Conservation (phyloP, 53 echinoderm and acorn worm species). For the Temnopleurus reevesii region DNA sequence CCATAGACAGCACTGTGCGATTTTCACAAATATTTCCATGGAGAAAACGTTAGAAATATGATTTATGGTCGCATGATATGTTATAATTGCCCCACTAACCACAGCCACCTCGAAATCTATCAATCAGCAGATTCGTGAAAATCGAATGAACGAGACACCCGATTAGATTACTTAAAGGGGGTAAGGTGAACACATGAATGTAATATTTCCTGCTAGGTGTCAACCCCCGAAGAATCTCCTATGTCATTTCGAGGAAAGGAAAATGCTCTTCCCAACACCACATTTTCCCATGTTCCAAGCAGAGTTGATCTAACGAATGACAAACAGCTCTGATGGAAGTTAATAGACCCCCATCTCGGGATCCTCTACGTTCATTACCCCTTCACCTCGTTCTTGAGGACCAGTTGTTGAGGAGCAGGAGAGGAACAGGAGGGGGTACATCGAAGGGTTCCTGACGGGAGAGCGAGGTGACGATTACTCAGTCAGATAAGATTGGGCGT, state of each 20-base stretch:
- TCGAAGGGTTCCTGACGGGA: not conserved
- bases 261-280: not conserved
- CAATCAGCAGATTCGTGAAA: slow-evolving; percentile 8
- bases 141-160: not conserved
- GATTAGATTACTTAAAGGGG: slow-evolving; percentile 26
- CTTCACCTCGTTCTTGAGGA: slow-evolving; percentile 8
- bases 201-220: slow-evolving; percentile 35
- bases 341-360: slow-evolving; percentile 16
- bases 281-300: not conserved
- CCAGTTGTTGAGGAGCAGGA: slow-evolving; percentile 25
- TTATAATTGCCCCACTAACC: no score
- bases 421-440: slow-evolving; percentile 8
- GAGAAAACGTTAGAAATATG: no score
- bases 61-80: no score
- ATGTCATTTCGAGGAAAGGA: slow-evolving; percentile 27
- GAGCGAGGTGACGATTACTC: slow-evolving; percentile 3
- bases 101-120: not conserved
- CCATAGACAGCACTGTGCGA: no score
- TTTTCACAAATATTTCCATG: no score
- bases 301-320: slow-evolving; percentile 29
- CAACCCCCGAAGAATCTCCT: slow-evolving; percentile 22
- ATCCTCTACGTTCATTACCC: not conserved
- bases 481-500: not conserved
- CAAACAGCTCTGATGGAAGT: slow-evolving; percentile 37
- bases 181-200: slow-evolving; percentile 24